Conservation (phyloP, 2,888 invertebrate genomes). For the Desoria tigrina region DNA sequence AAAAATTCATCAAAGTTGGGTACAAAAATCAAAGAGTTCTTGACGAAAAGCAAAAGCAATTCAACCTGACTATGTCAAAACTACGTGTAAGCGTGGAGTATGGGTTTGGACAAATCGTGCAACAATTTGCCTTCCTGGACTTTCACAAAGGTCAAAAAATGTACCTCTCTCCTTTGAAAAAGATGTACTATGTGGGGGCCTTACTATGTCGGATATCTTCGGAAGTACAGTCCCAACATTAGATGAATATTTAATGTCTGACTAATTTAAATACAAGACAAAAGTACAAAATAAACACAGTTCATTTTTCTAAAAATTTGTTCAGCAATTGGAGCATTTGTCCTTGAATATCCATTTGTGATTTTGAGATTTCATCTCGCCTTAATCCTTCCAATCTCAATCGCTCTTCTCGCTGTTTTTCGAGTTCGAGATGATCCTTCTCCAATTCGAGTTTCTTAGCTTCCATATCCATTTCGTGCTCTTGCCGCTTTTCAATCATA, state of each 20-base stretch:
- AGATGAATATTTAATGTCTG: too few species aligned
- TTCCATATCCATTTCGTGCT: neutral
- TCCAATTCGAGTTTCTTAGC: neutral
- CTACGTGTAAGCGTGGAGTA: constrained; percentile 23
- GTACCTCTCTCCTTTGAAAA: neutral
- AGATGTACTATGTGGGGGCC: too few species aligned
- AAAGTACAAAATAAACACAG: too few species aligned
- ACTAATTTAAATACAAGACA: too few species aligned
- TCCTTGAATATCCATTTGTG: neutral
- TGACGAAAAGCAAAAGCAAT: constrained; percentile 11
- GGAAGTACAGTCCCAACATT: too few species aligned
- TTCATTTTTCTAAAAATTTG: neutral
- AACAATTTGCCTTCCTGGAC: constrained; percentile 23
- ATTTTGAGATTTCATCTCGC: neutral
- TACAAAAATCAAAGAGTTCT: constrained; percentile 17
- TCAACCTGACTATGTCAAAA: constrained; percentile 24
- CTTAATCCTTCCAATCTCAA: neutral
- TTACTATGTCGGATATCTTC: too few species aligned
- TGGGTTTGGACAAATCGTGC: constrained; percentile 23
- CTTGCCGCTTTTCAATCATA: neutral
- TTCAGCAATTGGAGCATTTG: neutral
- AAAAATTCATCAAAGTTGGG: constrained; percentile 27
- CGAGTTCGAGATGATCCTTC: neutral
- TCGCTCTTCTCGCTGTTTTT: neutral
- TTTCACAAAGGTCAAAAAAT: too few species aligned